Conservation (phyloP, 2,888 invertebrate species). For the Amphipoea oculea region DNA sequence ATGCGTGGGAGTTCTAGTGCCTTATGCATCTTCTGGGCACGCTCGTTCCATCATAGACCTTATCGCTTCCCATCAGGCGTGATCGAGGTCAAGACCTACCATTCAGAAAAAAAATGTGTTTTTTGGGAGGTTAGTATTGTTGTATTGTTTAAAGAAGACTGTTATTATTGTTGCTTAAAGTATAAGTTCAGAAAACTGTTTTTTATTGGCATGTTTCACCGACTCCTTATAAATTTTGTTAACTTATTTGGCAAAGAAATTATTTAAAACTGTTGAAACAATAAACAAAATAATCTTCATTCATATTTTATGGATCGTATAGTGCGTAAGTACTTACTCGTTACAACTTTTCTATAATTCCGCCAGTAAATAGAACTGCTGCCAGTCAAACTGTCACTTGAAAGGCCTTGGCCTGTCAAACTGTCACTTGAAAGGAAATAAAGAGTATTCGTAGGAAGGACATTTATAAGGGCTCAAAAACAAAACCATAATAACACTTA, state of each 20-base stretch:
- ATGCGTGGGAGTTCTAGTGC: too few species aligned
- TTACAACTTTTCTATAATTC: background rate
- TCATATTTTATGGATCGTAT: background rate
- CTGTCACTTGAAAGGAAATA: background rate
- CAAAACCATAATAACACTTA: background rate
- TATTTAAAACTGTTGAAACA: background rate
- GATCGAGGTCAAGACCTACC: too few species aligned
- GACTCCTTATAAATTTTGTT: too few species aligned
- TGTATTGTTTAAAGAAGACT: too few species aligned
- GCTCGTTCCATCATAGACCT: too few species aligned
- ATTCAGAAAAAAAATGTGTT: too few species aligned
- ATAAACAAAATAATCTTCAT: background rate
- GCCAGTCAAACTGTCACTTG: background rate
- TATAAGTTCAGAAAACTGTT: too few species aligned
- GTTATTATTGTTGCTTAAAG: too few species aligned
- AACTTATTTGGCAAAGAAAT: background rate
- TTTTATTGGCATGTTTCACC: background rate
- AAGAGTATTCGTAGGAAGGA: background rate
- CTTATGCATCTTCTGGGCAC: too few species aligned
- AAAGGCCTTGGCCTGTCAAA: background rate
- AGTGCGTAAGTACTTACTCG: background rate
- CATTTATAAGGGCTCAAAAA: background rate
- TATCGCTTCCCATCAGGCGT: too few species aligned
- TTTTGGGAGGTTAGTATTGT: too few species aligned
- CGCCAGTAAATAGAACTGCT: background rate